phyloP scores from a whole-genome alignment of 2,888 invertebrate species.

The Polydesmus complanatus region DNA sequence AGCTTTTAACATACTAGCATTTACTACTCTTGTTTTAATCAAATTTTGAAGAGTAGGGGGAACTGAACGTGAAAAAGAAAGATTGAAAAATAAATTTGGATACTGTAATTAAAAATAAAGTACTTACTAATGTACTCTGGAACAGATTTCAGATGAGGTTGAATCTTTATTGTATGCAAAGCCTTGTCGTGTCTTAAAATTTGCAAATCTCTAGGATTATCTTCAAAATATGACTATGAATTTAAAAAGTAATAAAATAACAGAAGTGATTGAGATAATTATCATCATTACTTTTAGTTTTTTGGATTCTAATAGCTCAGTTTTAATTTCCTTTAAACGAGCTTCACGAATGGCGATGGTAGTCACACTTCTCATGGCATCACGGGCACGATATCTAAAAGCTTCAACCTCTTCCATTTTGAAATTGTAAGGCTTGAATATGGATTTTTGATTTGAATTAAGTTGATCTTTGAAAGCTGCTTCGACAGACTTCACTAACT shows the following conservation, averaged over 20 bases:
- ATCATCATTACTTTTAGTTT: conserved; percentile 82
- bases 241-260: not conserved
- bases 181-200: conserved; percentile 54
- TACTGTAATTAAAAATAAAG: not conserved
- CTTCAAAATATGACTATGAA: conserved; percentile 71
- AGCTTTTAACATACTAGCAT: not conserved
- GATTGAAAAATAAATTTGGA: not conserved
- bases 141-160: conserved; percentile 73
- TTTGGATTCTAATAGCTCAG: conserved; percentile 80
- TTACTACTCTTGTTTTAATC: not conserved
- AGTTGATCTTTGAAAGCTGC: conserved; percentile 28
- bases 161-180: conserved; percentile 65
- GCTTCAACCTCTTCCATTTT: conserved; percentile 90
- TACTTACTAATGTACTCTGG: conserved; percentile 62
- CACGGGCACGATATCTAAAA: conserved; percentile 83
- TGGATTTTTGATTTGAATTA: conserved; percentile 8
- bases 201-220: conserved; percentile 74
- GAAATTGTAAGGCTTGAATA: conserved; percentile 73
- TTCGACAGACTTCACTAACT: conserved; percentile 59
- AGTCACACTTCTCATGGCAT: conserved; percentile 90
- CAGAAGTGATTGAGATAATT: no score
- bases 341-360: conserved; percentile 86
- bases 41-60: conserved; percentile 56
- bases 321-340: conserved; percentile 84
- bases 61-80: conserved; percentile 31